These are phyloP conservation scores for Zoroaster sp. DNA, from an alignment of 53 echinoderm and acorn worm genomes.

Conservation along the genomic window DNA sequence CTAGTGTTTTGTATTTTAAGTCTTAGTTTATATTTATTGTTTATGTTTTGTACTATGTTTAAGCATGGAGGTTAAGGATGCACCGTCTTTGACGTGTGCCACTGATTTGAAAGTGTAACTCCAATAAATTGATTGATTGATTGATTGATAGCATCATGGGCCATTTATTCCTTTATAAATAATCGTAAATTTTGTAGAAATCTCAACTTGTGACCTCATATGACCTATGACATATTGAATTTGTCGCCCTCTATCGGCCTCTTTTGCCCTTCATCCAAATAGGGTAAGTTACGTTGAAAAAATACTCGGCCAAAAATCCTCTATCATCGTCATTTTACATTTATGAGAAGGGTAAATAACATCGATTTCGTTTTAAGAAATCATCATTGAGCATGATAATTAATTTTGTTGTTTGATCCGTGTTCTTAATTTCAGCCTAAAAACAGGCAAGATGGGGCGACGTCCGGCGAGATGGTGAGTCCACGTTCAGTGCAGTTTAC, in stretches of 20 bases:
- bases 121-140: too few relatives aligned
- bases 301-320: constrained; percentile 17
- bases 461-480: constrained; percentile 97
- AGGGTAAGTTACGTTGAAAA: neutral
- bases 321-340: constrained; percentile 34
- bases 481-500: too few relatives aligned
- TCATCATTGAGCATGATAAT: neutral
- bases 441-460: constrained; percentile 91
- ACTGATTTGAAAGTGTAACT: too few relatives aligned
- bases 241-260: constrained; percentile 44
- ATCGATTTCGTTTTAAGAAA: neutral
- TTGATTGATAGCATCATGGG: too few relatives aligned
- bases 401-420: neutral
- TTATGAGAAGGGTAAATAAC: neutral
- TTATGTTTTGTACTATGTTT: too few relatives aligned
- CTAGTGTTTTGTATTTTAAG: too few relatives aligned
- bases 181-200: too few relatives aligned
- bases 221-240: neutral
- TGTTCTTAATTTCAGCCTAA: constrained; percentile 32
- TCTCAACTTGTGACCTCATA: too few relatives aligned
- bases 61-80: too few relatives aligned
- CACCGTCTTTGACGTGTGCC: too few relatives aligned
- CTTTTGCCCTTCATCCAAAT: constrained; percentile 38
- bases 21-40: too few relatives aligned
- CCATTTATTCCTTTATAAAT: too few relatives aligned